Percentiles rank a stretch among this genome's conserved stretches.
phyloP scores from a whole-genome alignment of 1,140 invertebrate species.

The Trachymyrmex cornetzi region DNA sequence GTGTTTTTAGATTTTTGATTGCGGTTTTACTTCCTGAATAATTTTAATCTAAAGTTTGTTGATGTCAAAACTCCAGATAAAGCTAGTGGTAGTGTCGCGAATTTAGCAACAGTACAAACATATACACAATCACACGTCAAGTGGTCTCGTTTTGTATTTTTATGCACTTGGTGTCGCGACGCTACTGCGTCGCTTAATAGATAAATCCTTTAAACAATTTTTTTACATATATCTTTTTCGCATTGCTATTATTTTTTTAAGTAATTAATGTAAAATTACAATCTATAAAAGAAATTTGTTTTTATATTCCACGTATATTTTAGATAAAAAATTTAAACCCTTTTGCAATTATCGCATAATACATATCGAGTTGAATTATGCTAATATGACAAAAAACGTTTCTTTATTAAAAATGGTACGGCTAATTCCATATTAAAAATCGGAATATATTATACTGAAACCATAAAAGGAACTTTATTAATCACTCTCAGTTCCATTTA shows the following conservation, averaged over 20 bases:
- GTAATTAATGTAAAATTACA: not conserved
- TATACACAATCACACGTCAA: too few relatives aligned
- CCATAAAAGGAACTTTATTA: constrained; percentile 27
- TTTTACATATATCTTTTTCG: not conserved
- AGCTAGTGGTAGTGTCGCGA: too few relatives aligned
- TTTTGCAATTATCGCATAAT: not conserved
- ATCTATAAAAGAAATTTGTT: not conserved
- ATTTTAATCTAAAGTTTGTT: too few relatives aligned
- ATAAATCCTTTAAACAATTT: not conserved
- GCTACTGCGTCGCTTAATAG: too few relatives aligned
- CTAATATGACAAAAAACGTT: not conserved
- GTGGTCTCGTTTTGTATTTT: too few relatives aligned
- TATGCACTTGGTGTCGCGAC: too few relatives aligned
- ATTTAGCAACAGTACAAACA: too few relatives aligned
- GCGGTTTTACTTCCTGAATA: too few relatives aligned
- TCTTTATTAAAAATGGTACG: constrained; percentile 7
- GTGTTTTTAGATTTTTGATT: too few relatives aligned
- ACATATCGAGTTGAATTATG: constrained; percentile 2
- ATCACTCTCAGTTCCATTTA: constrained; percentile 21
- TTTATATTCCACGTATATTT: not conserved
- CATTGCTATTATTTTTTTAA: not conserved
- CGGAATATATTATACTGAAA: not conserved
- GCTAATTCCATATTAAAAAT: constrained; percentile 15
- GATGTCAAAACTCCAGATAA: too few relatives aligned
- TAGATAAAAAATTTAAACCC: not conserved